Percentiles rank a stretch among this genome's conserved stretches.
These are phyloP conservation scores for Mugil cephalus DNA, from an alignment of 2,113 vertebrate genomes.

Conservation along the genomic window DNA sequence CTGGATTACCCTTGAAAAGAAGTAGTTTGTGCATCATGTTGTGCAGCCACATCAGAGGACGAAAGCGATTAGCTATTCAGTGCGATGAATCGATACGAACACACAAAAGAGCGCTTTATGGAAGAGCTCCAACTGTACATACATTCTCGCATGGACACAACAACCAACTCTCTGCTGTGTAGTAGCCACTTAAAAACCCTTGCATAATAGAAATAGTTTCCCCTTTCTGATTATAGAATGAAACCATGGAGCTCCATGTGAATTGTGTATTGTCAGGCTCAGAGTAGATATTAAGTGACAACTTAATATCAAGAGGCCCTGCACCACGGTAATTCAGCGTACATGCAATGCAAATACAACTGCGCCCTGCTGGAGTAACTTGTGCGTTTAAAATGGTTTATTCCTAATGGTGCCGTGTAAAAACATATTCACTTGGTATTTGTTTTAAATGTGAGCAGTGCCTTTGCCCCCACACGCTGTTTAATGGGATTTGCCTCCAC, in stretches of 20 bases:
- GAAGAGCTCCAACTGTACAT: background rate
- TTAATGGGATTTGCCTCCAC: conserved; percentile 60
- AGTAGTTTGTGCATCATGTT: conserved; percentile 1
- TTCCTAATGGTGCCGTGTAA: conserved; percentile 48
- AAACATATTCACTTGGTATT: conserved; percentile 62
- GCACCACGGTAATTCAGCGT: background rate
- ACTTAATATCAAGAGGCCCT: conserved; percentile 7
- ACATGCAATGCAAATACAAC: conserved; percentile 17
- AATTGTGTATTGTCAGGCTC: background rate
- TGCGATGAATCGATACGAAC: background rate
- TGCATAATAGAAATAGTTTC: too few species aligned
- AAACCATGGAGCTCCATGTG: conserved; percentile 9
- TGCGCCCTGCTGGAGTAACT: conserved; percentile 13
- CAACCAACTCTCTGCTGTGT: too few species aligned
- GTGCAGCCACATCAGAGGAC: background rate
- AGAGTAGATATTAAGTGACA: conserved; percentile 9
- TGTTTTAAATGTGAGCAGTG: conserved; percentile 62
- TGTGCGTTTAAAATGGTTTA: conserved; percentile 42
- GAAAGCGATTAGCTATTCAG: background rate
- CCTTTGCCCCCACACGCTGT: conserved; percentile 59
- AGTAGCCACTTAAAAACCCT: too few species aligned
- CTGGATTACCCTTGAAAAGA: background rate
- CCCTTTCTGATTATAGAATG: background rate
- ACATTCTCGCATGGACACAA: background rate
- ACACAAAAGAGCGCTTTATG: background rate